phyloP scores from a whole-genome alignment of 2,888 invertebrate genomes.

The Meghimatium bilineatum region DNA sequence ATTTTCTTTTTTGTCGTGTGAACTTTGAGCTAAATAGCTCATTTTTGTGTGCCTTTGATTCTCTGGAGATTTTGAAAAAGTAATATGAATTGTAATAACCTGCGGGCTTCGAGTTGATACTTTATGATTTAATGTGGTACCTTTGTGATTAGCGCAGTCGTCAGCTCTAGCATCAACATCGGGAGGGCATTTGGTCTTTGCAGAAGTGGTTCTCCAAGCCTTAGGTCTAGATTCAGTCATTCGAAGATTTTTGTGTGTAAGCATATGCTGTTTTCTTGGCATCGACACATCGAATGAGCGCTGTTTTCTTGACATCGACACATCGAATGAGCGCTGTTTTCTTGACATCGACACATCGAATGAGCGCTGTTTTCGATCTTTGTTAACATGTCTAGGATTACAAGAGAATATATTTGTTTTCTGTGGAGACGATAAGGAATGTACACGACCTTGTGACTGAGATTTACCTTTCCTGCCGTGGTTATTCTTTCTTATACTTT shows the following conservation, averaged over 20 bases:
- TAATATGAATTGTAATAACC: not conserved
- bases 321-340: no score
- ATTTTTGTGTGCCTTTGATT: not conserved
- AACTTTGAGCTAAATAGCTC: not conserved
- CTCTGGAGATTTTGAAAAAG: not conserved
- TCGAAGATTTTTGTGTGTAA: not conserved
- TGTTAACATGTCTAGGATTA: not conserved
- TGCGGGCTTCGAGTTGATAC: not conserved
- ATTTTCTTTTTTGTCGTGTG: not conserved
- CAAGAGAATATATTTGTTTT: not conserved
- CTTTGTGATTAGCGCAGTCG: not conserved
- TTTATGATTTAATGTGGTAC: not conserved
- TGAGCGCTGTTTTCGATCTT: not conserved
- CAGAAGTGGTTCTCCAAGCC: not conserved
- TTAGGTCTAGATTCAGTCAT: not conserved
- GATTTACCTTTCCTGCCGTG: not conserved
- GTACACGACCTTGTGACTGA: no score
- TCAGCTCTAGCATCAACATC: not conserved
- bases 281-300: not conserved
- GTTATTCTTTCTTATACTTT: not conserved
- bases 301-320: no score
- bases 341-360: not conserved
- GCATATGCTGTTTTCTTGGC: not conserved
- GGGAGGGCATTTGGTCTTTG: not conserved
- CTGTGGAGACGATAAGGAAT: not conserved